These are phyloP conservation scores for Sphenodon punctatus DNA, from an alignment of 2,797 vertebrate genomes.

Conservation along the genomic window DNA sequence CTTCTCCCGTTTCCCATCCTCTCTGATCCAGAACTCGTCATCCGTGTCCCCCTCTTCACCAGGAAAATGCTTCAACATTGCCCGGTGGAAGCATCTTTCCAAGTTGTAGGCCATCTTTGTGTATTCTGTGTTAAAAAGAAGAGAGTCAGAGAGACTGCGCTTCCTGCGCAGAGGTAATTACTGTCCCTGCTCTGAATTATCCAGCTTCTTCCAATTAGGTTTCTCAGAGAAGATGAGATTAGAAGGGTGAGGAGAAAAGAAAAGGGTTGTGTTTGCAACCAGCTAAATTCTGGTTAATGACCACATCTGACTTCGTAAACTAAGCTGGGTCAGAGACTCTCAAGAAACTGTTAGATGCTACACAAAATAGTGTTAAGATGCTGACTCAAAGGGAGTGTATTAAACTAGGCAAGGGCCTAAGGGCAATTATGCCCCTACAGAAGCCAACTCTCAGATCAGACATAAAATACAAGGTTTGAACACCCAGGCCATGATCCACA, in stretches of 20 bases:
- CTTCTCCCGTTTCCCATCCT: conserved; percentile 90
- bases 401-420: background rate
- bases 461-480: conserved; percentile 2
- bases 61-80: conserved; percentile 94
- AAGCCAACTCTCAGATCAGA: background rate
- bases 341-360: background rate
- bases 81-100: conserved; percentile 93
- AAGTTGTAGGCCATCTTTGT: conserved; percentile 96
- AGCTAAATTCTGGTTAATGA: background rate
- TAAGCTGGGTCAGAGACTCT: background rate
- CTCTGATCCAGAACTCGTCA: conserved; percentile 90
- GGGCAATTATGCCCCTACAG: conserved; percentile 26
- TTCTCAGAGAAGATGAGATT: background rate
- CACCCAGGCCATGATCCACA: no score
- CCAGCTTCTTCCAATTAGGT: background rate
- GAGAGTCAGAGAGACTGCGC: background rate
- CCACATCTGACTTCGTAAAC: background rate
- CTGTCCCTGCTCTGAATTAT: background rate
- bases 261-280: conserved; percentile 1
- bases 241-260: background rate
- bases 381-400: no score
- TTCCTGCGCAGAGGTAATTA: background rate
- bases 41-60: conserved; percentile 95
- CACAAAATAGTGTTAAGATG: no score
- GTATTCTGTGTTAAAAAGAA: conserved; percentile 83